Evolutionary conservation across 2,797 vertebrate species (phyloP), one percentile per base, ranked within the genome.

Genomic region (Scarus forsteni): DNA sequence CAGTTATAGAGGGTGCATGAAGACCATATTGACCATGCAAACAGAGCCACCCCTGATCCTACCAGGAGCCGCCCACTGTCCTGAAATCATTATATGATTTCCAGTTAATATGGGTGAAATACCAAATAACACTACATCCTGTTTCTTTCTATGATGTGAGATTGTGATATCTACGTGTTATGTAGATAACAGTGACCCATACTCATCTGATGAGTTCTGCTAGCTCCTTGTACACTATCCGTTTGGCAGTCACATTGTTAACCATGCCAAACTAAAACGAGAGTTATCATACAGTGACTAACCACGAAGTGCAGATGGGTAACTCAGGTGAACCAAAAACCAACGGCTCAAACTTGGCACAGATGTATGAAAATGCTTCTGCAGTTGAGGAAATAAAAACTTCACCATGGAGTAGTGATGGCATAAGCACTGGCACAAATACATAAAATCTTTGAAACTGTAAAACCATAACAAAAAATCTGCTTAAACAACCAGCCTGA

Each of bases 1-100:
- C 92, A 89, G 79, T 85, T 86, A 85, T 74, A 90, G 75, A 89
- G 73, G 81, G 85, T 85, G 89, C 89, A 85, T 87, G 77, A 79
- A 64, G 73, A 81, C 75, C 68, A 60, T 69, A 65, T 72, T 56
- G 81, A 84, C 52, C 89, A 90, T 86, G 81, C 89, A 60, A 52
- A 73, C 66, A 70, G 56, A 72, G 50, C 63, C 61, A 54, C 15
- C 34, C 49, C 55, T 49, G 62, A 45, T 58, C 60, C 58, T 60
- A 69, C 46, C 60, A 60, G 60, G 40, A 56, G 49, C 11, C 54
- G 10, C 57, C 53, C 42, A 36, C 14, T 27, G 36, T 73, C 50
- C 69, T 60, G 43, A 72, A 74, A 75, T 61, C 27, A 35, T 42
- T 13, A 7, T 13, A 64, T 45, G 45, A 48, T 62, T 83, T 78